These are phyloP conservation scores for Odocoileus hemionus DNA, from an alignment of 2,113 vertebrate genomes.

Conservation along the genomic window DNA sequence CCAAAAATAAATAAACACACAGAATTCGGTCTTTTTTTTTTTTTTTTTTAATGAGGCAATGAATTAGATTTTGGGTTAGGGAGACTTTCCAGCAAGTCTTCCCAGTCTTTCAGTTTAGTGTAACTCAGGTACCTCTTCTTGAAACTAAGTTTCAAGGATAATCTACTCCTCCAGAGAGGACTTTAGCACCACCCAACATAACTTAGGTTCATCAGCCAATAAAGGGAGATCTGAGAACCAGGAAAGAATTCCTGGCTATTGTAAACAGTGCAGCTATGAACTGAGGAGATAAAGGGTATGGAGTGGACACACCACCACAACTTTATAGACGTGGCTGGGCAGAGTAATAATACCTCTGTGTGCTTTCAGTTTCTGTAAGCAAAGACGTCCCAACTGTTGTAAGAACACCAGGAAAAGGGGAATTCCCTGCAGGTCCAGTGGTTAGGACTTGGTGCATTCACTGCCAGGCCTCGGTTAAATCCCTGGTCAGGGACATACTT, in stretches of 20 bases:
- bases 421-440: neutral
- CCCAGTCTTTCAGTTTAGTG: neutral
- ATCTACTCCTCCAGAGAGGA: neutral
- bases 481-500: neutral
- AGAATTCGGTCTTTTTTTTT: neutral
- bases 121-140: neutral
- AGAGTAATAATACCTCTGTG: neutral
- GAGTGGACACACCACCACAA: neutral
- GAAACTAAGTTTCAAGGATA: neutral
- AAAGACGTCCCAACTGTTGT: rapidly evolving
- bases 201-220: neutral
- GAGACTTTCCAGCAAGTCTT: neutral
- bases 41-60: neutral
- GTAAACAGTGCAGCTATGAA: neutral
- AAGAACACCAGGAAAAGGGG: neutral
- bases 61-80: neutral
- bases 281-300: neutral
- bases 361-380: neutral
- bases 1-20: neutral
- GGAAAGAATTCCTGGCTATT: neutral
- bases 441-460: neutral
- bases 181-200: neutral
- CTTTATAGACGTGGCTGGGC: neutral
- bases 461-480: neutral
- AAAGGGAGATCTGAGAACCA: neutral